phyloP scores from a whole-genome alignment of 1,140 invertebrate genomes.

The Rhizoglyphus robini region DNA sequence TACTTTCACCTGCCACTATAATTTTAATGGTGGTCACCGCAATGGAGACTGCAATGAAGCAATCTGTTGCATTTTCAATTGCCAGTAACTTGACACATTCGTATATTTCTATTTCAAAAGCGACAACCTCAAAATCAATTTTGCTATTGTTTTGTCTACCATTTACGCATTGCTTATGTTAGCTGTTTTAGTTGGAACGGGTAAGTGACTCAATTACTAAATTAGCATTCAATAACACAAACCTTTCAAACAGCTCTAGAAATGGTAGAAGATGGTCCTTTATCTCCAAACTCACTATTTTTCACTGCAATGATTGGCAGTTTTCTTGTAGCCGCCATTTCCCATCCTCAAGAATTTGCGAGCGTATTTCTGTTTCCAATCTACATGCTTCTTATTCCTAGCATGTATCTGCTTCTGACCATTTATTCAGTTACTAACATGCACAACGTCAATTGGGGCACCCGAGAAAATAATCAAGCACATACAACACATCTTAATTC shows the following conservation, averaged over 20 bases:
- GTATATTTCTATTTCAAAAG: conserved; percentile 43
- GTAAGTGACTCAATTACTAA: background rate
- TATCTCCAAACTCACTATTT: conserved; percentile 92
- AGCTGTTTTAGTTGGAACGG: background rate
- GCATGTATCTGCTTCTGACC: conserved; percentile 95
- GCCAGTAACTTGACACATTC: conserved; percentile 34
- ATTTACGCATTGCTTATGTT: conserved; percentile 15
- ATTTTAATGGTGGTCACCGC: conserved; percentile 49
- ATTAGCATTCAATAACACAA: background rate
- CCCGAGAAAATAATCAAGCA: conserved; percentile 64
- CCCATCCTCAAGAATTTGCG: conserved; percentile 97
- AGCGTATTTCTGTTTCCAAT: conserved; percentile 88
- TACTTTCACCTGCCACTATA: conserved; percentile 48
- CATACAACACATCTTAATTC: conserved; percentile 56
- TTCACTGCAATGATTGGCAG: conserved; percentile 80
- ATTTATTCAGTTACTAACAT: conserved; percentile 96
- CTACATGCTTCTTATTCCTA: conserved; percentile 91
- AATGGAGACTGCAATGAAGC: conserved; percentile 41
- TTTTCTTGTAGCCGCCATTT: conserved; percentile 87
- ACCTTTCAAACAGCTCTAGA: conserved; percentile 56
- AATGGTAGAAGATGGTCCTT: conserved; percentile 80
- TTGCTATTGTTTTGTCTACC: conserved; percentile 41
- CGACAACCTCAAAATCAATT: conserved; percentile 43
- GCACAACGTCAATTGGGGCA: conserved; percentile 97
- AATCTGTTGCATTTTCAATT: too few relatives aligned